Evolutionary conservation across 2,113 vertebrate genomes (phyloP).

Genomic region (Bettongia penicillata): DNA sequence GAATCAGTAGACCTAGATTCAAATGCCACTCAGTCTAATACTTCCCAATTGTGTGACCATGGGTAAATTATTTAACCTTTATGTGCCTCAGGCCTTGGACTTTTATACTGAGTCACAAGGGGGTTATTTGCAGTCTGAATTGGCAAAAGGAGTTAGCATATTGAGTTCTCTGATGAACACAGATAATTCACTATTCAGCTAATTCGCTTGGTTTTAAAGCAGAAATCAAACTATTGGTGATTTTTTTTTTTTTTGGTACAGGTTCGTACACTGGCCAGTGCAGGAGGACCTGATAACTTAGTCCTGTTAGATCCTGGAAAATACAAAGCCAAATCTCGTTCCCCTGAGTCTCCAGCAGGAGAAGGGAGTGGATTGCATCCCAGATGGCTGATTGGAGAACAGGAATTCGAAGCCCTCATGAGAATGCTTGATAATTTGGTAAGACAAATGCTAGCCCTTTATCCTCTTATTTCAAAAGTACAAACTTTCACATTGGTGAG

Average conservation of each 20-base stretch:
- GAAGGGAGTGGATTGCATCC: slow-evolving; percentile 88
- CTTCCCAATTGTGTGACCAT: not conserved
- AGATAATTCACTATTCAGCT: not conserved
- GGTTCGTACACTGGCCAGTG: slow-evolving; percentile 97
- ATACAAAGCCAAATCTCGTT: slow-evolving; percentile 92
- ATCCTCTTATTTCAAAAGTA: not conserved
- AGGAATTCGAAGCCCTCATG: slow-evolving; percentile 99
- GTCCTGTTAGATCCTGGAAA: slow-evolving; percentile 95
- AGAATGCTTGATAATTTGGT: slow-evolving; percentile 99
- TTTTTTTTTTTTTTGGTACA: slow-evolving; percentile 77
- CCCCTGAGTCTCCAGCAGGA: slow-evolving; percentile 86
- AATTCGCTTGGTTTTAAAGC: not conserved
- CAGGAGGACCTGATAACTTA: slow-evolving; percentile 97
- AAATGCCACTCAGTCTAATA: not conserved
- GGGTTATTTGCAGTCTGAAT: not conserved
- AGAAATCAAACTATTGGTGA: not conserved
- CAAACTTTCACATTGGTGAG: not conserved
- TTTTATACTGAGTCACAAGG: not conserved
- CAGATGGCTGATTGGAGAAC: slow-evolving; percentile 96
- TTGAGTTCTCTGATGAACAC: not conserved
- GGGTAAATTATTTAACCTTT: not conserved
- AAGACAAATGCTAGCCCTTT: slow-evolving; percentile 54
- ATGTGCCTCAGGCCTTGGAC: not conserved
- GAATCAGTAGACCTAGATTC: not conserved
- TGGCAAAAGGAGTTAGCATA: not conserved